phyloP scores from a whole-genome alignment of 2,113 vertebrate genomes.

The Xiphias gladius region DNA sequence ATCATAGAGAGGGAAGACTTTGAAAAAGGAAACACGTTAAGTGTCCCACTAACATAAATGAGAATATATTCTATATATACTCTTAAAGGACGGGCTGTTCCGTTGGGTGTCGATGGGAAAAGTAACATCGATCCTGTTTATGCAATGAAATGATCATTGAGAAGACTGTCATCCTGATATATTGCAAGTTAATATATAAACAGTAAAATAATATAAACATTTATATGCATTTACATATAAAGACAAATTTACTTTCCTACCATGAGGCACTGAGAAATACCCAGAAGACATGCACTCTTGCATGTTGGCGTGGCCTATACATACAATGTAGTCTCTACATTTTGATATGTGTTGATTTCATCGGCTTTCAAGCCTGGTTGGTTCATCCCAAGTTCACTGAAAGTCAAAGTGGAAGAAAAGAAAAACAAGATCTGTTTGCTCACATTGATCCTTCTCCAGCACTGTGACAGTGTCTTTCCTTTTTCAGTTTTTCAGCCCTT shows the following conservation, averaged over 20 bases:
- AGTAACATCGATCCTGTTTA: conserved; percentile 7
- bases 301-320: conserved; percentile 22
- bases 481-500: conserved; percentile 26
- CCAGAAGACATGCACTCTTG: conserved; percentile 42
- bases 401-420: conserved; percentile 33
- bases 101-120: conserved; percentile 11
- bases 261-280: conserved; percentile 72
- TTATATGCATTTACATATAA: conserved; percentile 14
- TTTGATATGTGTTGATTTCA: conserved; percentile 36
- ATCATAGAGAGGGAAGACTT: background rate
- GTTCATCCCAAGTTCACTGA: conserved; percentile 9
- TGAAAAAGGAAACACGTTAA: conserved; percentile 1
- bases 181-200: conserved; percentile 21
- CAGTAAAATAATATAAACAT: conserved; percentile 37
- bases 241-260: conserved; percentile 44
- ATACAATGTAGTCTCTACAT: conserved; percentile 1
- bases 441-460: conserved; percentile 6
- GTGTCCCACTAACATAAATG: conserved; percentile 6
- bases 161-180: conserved; percentile 1
- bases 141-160: conserved; percentile 1
- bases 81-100: background rate
- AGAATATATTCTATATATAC: background rate
- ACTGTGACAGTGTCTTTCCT: conserved; percentile 2
- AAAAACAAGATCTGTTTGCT: conserved; percentile 28
- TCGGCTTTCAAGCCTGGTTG: background rate